Evolutionary conservation across 2,113 vertebrate species (phyloP).

Genomic region (Balaenoptera acutorostrata): DNA sequence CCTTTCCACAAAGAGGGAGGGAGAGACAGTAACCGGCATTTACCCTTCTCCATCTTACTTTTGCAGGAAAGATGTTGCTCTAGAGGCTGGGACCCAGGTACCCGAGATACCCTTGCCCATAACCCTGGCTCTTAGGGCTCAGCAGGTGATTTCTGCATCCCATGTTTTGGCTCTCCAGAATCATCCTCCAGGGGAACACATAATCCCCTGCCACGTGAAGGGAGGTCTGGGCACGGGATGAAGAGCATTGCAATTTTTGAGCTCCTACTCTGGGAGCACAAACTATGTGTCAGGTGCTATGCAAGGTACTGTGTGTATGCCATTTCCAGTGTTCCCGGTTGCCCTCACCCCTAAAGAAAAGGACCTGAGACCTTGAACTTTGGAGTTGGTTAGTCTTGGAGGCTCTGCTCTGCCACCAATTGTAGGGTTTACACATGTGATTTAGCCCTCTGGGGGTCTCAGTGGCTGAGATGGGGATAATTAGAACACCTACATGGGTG

Average conservation of each 20-base stretch:
- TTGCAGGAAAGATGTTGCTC: background rate
- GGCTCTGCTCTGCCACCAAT: background rate
- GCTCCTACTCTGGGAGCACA: background rate
- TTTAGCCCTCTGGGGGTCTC: background rate
- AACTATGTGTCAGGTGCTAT: background rate
- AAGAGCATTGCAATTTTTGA: background rate
- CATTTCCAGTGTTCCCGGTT: background rate
- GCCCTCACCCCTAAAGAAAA: background rate
- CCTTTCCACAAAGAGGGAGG: background rate
- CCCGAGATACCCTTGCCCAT: background rate
- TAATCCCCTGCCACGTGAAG: background rate
- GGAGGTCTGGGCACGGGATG: background rate
- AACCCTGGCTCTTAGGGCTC: background rate
- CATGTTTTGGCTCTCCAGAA: background rate
- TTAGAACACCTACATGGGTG: background rate
- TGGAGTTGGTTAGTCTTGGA: background rate
- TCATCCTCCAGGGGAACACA: background rate
- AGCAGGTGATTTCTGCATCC: background rate
- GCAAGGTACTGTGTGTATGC: background rate
- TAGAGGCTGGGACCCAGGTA: background rate
- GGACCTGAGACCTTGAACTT: background rate
- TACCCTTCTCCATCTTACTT: background rate
- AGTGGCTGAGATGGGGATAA: background rate
- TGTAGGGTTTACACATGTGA: background rate
- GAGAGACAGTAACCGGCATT: background rate